phyloP scores from a whole-genome alignment of 2,113 vertebrate genomes.

The Melanostigma gelatinosum region DNA sequence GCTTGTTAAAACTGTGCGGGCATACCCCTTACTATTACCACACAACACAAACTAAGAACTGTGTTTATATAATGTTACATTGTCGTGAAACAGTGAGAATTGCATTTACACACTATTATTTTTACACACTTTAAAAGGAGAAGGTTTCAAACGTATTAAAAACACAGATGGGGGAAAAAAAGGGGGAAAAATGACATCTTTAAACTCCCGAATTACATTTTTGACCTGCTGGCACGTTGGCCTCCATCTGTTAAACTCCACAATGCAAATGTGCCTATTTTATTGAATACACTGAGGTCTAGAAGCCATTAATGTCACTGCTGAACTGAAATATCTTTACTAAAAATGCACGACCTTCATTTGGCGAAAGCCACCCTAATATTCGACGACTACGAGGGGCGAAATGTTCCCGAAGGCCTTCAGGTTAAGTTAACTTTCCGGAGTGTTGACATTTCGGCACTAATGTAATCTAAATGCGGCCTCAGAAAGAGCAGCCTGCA shows the following conservation, averaged over 20 bases:
- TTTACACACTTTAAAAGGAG: not conserved
- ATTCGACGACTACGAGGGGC: not conserved
- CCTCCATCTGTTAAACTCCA: not conserved
- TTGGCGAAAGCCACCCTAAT: not conserved
- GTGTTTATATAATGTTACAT: not conserved
- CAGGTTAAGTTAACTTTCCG: conserved; percentile 24
- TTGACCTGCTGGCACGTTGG: not conserved
- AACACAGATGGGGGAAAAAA: not conserved
- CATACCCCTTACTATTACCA: too few relatives aligned
- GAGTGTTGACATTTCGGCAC: conserved; percentile 37
- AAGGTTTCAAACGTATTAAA: not conserved
- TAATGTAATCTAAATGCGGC: conserved; percentile 25
- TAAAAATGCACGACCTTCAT: conserved; percentile 17
- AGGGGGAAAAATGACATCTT: not conserved
- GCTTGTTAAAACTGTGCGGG: not conserved
- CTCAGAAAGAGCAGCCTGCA: not conserved
- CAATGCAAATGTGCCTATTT: conserved; percentile 11
- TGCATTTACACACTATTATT: not conserved
- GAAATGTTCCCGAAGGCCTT: conserved; percentile 14
- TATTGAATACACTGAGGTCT: conserved; percentile 7
- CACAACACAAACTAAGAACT: not conserved
- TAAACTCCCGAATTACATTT: not conserved
- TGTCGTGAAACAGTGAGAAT: not conserved
- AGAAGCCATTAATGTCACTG: not conserved
- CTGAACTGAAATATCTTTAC: not conserved